These are phyloP conservation scores for Babyrousa celebensis DNA, from an alignment of 2,797 vertebrate species.

Conservation along the genomic window DNA sequence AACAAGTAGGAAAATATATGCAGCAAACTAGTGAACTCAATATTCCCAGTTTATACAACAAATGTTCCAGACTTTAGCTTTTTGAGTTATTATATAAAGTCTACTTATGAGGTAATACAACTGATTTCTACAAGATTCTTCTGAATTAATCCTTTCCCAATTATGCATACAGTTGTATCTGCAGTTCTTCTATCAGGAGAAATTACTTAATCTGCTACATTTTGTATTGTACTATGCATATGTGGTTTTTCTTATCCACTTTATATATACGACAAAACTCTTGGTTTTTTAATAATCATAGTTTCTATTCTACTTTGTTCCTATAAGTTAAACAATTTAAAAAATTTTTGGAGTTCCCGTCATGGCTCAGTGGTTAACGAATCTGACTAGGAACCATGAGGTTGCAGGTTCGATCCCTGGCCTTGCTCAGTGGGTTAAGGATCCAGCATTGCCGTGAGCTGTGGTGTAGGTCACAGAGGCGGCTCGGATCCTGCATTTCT, in stretches of 20 bases:
- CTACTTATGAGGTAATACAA: constrained; percentile 14
- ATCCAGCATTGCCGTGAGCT: no score
- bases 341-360: neutral
- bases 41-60: neutral
- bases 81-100: neutral
- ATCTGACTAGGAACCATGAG: no score
- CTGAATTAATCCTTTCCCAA: constrained; percentile 4
- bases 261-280: constrained; percentile 77
- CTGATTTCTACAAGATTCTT: neutral
- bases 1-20: neutral
- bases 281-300: constrained; percentile 92
- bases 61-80: neutral
- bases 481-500: no score
- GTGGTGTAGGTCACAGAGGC: no score
- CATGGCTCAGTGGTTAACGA: no score
- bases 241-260: neutral
- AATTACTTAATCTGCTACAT: neutral
- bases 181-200: constrained; percentile 9
- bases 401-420: no score
- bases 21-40: neutral
- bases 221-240: neutral
- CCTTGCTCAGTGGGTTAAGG: no score
- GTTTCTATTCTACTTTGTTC: constrained; percentile 88
- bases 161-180: neutral
- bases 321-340: constrained; percentile 83